Evolutionary conservation across 2,888 invertebrate species (phyloP).

Genomic region (Athalia rosae): DNA sequence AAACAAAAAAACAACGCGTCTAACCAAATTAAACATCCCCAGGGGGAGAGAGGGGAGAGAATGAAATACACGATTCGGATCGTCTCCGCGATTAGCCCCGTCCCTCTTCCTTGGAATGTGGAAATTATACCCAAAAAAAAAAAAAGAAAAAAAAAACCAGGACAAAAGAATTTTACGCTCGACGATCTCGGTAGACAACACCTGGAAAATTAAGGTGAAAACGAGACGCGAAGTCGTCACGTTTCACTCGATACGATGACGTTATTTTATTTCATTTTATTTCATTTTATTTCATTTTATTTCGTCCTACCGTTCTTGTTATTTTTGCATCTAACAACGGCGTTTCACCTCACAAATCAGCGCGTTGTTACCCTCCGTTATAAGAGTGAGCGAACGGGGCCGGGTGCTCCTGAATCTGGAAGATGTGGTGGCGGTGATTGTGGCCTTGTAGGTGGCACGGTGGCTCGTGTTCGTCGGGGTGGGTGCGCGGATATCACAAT

Average conservation of each 20-base stretch:
- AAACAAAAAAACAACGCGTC: not conserved
- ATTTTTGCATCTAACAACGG: slow-evolving; percentile 27
- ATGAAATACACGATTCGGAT: not conserved
- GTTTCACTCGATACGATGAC: slow-evolving; percentile 18
- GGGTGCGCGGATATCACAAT: slow-evolving; percentile 26
- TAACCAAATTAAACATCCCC: not conserved
- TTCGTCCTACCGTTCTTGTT: no score
- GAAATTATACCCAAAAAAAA: no score
- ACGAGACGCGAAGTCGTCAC: not conserved
- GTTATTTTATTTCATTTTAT: not conserved
- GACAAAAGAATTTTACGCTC: no score
- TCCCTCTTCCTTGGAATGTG: no score
- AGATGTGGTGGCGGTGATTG: slow-evolving; percentile 25
- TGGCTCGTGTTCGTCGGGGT: not conserved
- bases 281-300: no score
- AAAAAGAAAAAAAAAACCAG: no score
- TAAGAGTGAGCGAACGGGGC: not conserved
- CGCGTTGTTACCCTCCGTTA: slow-evolving; percentile 21
- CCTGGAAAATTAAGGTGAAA: not conserved
- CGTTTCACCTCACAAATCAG: slow-evolving; percentile 39
- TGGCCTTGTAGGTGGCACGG: not conserved
- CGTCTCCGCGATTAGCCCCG: no score
- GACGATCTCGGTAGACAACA: not conserved
- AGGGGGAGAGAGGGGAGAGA: not conserved
- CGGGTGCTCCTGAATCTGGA: not conserved